A percentile compares a stretch with the other conserved stretches of the same genome.
Conservation (phyloP, 1,140 invertebrate genomes). For the Samia ricini region DNA sequence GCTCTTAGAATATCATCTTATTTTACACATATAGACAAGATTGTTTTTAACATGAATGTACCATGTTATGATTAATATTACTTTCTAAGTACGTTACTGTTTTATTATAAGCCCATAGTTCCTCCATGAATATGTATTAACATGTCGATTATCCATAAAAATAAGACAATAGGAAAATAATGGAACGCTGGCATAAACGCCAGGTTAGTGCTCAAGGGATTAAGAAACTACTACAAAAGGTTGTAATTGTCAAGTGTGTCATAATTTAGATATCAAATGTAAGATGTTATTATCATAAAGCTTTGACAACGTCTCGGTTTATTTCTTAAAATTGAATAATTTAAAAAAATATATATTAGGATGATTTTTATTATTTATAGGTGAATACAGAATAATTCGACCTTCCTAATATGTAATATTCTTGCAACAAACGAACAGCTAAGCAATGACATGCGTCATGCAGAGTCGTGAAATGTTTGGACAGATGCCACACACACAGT, state of each 20-base stretch:
- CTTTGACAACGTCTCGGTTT: background rate
- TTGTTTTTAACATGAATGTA: conserved; percentile 30
- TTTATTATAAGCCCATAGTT: background rate
- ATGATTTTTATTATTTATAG: background rate
- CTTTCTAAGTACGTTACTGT: background rate
- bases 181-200: too few relatives aligned
- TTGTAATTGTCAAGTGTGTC: too few relatives aligned
- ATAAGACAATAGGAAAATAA: too few relatives aligned
- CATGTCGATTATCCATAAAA: too few relatives aligned
- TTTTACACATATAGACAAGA: conserved; percentile 49
- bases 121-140: too few relatives aligned
- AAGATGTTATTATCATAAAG: background rate
- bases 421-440: conserved; percentile 33
- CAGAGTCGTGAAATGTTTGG: conserved; percentile 48
- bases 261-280: background rate
- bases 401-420: conserved; percentile 19
- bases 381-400: background rate
- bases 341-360: too few relatives aligned
- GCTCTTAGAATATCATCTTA: conserved; percentile 65
- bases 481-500: conserved; percentile 52
- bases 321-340: background rate
- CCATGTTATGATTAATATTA: background rate
- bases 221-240: too few relatives aligned
- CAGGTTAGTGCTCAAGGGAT: too few relatives aligned
- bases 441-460: conserved; percentile 34